Conservation (phyloP, 2,888 invertebrate genomes). For the Cephus nigrinus region DNA sequence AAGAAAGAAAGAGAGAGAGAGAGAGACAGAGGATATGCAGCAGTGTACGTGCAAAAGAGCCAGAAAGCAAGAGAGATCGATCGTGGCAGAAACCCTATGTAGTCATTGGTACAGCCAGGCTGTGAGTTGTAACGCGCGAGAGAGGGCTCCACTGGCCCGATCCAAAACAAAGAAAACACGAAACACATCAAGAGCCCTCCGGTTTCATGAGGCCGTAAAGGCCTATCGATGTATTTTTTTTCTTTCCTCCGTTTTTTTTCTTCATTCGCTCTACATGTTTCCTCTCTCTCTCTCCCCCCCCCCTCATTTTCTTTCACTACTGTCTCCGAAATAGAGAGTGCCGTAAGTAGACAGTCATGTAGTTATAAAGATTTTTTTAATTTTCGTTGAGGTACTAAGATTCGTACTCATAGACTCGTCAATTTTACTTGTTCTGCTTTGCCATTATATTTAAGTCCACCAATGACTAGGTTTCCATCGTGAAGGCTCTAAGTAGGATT, state of each 20-base stretch:
- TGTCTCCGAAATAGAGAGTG: neutral
- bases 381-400: neutral
- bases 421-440: neutral
- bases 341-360: neutral
- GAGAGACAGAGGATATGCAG: constrained; percentile 7
- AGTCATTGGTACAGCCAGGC: constrained; percentile 1
- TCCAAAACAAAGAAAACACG: constrained; percentile 8
- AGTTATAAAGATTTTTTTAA: neutral
- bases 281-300: neutral
- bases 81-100: constrained; percentile 9
- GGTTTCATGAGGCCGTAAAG: neutral
- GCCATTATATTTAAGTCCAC: neutral
- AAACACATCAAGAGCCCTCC: neutral
- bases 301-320: neutral
- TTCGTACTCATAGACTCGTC: neutral
- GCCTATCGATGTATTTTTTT: neutral
- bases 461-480: neutral
- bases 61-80: constrained; percentile 15
- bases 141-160: neutral
- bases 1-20: neutral
- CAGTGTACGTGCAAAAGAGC: neutral
- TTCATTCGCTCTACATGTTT: neutral
- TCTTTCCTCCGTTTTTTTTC: neutral
- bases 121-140: constrained; percentile 4
- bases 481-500: too few species aligned